Base-by-base conservation (phyloP, 1,140 invertebrate genomes). In the Anastrepha ludens region DNA sequence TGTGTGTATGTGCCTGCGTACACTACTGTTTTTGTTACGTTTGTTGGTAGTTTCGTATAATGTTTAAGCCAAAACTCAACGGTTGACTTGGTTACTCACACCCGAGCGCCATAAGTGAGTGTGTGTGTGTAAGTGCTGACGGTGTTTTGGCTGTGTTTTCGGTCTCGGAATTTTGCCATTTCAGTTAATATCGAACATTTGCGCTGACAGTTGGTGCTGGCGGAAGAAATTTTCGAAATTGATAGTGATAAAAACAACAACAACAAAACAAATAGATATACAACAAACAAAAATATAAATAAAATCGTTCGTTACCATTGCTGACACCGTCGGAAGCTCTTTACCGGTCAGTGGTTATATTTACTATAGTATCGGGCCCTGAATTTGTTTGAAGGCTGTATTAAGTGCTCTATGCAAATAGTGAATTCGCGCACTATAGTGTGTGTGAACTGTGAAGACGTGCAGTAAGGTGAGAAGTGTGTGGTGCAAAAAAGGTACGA, bases 41-140 rank as follows among this genome's bases (percentile, higher is more conserved):
- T 81, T 81, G 74, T 81, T 81, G 47, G 74, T 81, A 81, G 74
- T 81, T 81, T 81, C 50, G n/a, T 81, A 55, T 11, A 55, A 55
- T n/a, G 15, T 81, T 81, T 81, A 58, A 81, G 47, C 74, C 74
- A 81, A 81, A 81, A 81, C 74, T 50, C 74, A 81, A 81, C 74
- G 74, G 74, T 81, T 81, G 74, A 55, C 74, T 81, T 81, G 74
- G 74, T 81, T 81, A 81, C 74, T 55, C 17, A 55, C n/a, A 2
- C 74, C 55, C 74, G 44, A 81, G 20, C 15, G 74, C 13, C 17
- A 8, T 7, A 17, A 3, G 17, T 81, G n/a, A 13, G 29, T 29
- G 0, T 55, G 74, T 81, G 8, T 55, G 74, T 29, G 44, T 55
- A n/a, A 13, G 74, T 81, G 74, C 44, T 67, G 64, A 29, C 64